These are phyloP conservation scores for Phragmatobia fuliginosa DNA, from an alignment of 2,888 invertebrate species.

Conservation along the genomic window DNA sequence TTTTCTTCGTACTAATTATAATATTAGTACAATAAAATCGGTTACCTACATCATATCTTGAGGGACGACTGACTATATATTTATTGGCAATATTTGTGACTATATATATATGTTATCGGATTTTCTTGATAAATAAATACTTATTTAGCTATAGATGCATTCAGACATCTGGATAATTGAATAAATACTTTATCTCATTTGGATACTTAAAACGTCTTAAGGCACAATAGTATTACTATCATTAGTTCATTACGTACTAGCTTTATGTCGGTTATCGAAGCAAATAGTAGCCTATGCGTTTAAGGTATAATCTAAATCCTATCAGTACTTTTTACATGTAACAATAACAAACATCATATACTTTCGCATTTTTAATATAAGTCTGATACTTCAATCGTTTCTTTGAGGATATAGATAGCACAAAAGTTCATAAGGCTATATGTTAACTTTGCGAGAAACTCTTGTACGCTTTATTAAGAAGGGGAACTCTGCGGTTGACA, in stretches of 20 bases:
- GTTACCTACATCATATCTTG: neutral
- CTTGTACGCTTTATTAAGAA: neutral
- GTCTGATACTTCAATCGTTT: neutral
- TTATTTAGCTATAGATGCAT: neutral
- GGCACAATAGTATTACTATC: no score
- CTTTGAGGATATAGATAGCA: neutral
- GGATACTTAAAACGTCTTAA: neutral
- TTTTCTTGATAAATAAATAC: neutral
- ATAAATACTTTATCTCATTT: neutral
- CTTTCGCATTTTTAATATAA: neutral
- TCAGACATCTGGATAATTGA: neutral
- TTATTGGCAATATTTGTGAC: no score
- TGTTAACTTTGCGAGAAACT: neutral
- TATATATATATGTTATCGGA: neutral
- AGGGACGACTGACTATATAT: neutral
- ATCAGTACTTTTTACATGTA: no score
- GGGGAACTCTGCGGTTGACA: slow-evolving; percentile 15
- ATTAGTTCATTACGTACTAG: no score
- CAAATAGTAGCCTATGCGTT: no score
- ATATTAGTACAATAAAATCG: neutral
- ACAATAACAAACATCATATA: no score
- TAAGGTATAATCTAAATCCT: no score
- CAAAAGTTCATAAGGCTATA: neutral
- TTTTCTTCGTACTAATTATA: neutral
- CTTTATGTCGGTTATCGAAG: no score